A percentile compares a stretch with the other conserved stretches of the same genome.
Conservation (phyloP, 1,140 invertebrate genomes). For the Trachymyrmex cornetzi region DNA sequence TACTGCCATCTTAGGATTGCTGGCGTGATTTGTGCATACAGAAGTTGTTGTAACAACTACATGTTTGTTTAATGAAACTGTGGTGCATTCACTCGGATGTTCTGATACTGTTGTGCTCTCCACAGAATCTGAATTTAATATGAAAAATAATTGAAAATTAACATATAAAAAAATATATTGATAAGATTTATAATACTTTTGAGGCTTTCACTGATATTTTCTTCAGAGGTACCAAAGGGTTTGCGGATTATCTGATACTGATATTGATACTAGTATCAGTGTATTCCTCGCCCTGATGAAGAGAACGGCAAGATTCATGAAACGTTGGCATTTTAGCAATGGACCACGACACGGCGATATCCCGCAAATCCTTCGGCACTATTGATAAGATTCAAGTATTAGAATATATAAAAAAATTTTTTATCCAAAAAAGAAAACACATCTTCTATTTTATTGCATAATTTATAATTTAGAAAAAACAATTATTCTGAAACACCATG, state of each 20-base stretch:
- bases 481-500: not conserved
- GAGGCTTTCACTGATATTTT: too few relatives aligned
- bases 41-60: slow-evolving; percentile 72
- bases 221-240: too few relatives aligned
- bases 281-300: too few relatives aligned
- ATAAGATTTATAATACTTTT: not conserved
- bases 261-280: too few relatives aligned
- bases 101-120: slow-evolving; percentile 41
- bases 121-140: slow-evolving; percentile 40
- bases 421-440: not conserved
- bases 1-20: slow-evolving; percentile 69
- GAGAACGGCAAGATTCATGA: too few relatives aligned
- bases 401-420: not conserved
- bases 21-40: slow-evolving; percentile 51
- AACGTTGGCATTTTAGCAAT: too few relatives aligned
- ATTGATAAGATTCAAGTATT: too few relatives aligned
- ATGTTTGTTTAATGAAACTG: slow-evolving; percentile 64
- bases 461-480: not conserved
- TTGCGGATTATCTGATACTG: too few relatives aligned
- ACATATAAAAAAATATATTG: not conserved
- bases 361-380: too few relatives aligned
- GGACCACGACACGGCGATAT: too few relatives aligned
- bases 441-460: not conserved
- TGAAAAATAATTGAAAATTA: slow-evolving; percentile 45
- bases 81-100: slow-evolving; percentile 52